These are phyloP conservation scores for Drosophila arizonae DNA, from an alignment of 1,140 invertebrate genomes.

Conservation along the genomic window DNA sequence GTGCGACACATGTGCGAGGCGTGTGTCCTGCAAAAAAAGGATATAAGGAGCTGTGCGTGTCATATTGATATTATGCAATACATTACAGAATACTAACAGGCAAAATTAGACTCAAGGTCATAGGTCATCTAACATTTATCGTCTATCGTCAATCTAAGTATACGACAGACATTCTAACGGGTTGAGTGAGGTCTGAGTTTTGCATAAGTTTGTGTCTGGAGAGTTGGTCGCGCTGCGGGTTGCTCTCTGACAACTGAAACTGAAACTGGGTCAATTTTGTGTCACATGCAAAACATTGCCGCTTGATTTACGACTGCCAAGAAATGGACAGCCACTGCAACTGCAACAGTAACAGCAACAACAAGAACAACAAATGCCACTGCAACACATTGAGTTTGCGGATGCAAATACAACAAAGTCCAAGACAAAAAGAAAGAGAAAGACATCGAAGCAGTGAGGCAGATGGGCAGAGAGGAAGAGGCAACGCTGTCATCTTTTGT, in stretches of 20 bases:
- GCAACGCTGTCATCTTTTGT: slow-evolving; percentile 64
- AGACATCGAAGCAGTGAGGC: not conserved
- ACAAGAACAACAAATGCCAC: slow-evolving; percentile 28
- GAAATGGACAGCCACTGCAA: slow-evolving; percentile 25
- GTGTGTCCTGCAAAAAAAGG: slow-evolving; percentile 48
- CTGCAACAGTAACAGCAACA: slow-evolving; percentile 9
- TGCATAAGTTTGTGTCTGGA: slow-evolving; percentile 13
- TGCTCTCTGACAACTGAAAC: slow-evolving; percentile 19
- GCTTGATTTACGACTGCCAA: slow-evolving; percentile 67
- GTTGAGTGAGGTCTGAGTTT: slow-evolving; percentile 20
- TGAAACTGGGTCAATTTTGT: slow-evolving; percentile 59
- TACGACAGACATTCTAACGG: slow-evolving; percentile 21
- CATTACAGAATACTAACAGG: not conserved
- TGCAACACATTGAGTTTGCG: slow-evolving; percentile 48
- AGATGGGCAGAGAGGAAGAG: not conserved
- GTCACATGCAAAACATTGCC: slow-evolving; percentile 67
- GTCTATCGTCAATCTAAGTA: not conserved
- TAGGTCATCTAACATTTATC: not conserved
- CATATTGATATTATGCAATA: slow-evolving; percentile 31
- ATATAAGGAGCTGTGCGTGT: slow-evolving; percentile 35
- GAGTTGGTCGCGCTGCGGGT: slow-evolving; percentile 39
- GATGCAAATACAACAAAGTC: slow-evolving; percentile 45
- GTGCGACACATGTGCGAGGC: slow-evolving; percentile 41
- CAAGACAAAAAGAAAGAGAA: not conserved
- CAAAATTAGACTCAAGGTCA: slow-evolving; percentile 41